phyloP scores from a whole-genome alignment of 2,797 vertebrate species.

The Dendrocincla fuliginosa region DNA sequence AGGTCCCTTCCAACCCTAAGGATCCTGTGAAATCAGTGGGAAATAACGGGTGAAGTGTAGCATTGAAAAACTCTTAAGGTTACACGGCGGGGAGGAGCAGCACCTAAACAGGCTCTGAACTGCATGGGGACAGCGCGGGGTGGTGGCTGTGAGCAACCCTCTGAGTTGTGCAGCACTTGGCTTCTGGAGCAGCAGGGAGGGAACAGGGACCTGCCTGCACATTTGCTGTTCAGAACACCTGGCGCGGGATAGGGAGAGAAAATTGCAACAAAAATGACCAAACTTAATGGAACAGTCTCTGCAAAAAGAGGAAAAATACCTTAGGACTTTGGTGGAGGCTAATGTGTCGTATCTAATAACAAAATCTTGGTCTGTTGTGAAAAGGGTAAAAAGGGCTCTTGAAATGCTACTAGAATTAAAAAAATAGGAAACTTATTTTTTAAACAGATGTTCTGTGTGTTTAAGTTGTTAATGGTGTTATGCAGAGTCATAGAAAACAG shows the following conservation, averaged over 20 bases:
- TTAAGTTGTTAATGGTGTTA: not conserved
- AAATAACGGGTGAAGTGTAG: accelerated
- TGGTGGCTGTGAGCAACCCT: not conserved
- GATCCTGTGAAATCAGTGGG: not conserved
- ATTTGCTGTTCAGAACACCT: too few relatives aligned
- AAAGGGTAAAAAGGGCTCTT: not conserved
- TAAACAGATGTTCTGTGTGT: accelerated
- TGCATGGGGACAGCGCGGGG: not conserved
- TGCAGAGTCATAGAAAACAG: not conserved
- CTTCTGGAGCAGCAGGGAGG: accelerated
- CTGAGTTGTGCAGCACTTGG: too few relatives aligned
- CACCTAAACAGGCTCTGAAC: accelerated
- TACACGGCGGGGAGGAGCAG: not conserved
- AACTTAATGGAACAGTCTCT: not conserved
- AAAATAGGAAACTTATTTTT: not conserved
- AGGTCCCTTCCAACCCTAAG: not conserved
- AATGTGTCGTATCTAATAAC: not conserved
- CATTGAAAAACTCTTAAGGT: accelerated
- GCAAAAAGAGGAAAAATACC: not conserved
- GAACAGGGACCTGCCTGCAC: accelerated
- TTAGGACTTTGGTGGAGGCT: not conserved
- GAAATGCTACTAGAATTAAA: not conserved
- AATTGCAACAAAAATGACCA: accelerated
- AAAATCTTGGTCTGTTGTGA: not conserved
- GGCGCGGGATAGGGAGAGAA: accelerated